Evolutionary conservation across 2,888 invertebrate genomes (phyloP).

Genomic region (Ommatoiulus sabulosus): DNA sequence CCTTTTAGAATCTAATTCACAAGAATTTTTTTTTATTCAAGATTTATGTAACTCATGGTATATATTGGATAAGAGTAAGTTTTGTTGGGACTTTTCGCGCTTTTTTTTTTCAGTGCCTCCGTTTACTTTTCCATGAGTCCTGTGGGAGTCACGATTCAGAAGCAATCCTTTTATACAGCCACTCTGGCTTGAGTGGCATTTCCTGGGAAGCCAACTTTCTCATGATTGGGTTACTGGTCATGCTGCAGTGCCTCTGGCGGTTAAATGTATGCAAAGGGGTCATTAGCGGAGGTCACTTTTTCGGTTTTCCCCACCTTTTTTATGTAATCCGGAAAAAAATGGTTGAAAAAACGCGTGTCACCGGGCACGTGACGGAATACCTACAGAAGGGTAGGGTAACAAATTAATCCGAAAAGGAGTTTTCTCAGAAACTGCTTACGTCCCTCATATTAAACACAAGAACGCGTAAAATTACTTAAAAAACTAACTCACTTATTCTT

Average conservation of each 20-base stretch:
- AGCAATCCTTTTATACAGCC: too few species aligned
- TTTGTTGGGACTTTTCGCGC: too few species aligned
- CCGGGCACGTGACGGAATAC: background rate
- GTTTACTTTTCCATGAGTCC: too few species aligned
- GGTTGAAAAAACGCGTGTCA: background rate
- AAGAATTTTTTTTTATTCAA: too few species aligned
- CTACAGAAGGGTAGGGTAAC: background rate
- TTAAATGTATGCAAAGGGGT: background rate
- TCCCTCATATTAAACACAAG: background rate
- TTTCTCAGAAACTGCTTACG: background rate
- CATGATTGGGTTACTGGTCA: background rate
- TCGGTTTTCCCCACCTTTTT: conserved; percentile 24
- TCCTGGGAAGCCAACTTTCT: background rate
- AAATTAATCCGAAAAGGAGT: background rate
- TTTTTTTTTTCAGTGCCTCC: too few species aligned
- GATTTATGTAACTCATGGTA: too few species aligned
- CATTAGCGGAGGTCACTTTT: background rate
- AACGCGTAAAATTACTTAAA: background rate
- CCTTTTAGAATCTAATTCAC: too few species aligned
- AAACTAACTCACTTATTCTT: background rate
- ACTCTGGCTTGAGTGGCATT: background rate
- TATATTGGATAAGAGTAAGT: too few species aligned
- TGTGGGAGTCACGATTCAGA: too few species aligned
- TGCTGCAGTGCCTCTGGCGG: background rate
- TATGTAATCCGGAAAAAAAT: background rate